Evolutionary conservation across 2,797 vertebrate species (phyloP).

Genomic region (Moxostoma hubbsi): DNA sequence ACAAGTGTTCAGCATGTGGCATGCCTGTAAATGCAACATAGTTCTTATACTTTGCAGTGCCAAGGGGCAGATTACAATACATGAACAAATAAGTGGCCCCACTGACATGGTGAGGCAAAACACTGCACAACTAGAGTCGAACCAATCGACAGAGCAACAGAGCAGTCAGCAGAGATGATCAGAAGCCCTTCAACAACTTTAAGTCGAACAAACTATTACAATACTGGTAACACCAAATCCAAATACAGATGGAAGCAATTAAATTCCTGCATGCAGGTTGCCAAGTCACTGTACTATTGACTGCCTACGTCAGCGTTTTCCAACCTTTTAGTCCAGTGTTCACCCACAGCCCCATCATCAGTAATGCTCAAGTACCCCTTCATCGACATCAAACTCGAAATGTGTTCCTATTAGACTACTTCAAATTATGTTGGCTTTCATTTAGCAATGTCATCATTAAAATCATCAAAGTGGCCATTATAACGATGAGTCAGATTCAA

Average conservation of each 20-base stretch:
- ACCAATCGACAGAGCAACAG: neutral
- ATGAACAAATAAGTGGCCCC: slow-evolving; percentile 34
- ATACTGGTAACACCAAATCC: slow-evolving; percentile 1
- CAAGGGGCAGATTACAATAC: slow-evolving; percentile 11
- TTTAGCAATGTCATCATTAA: too few species aligned
- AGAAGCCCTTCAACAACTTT: slow-evolving; percentile 1
- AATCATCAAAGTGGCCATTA: too few species aligned
- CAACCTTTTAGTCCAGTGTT: too few species aligned
- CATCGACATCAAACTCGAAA: too few species aligned
- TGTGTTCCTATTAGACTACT: too few species aligned
- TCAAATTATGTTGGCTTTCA: too few species aligned
- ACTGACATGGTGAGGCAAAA: neutral
- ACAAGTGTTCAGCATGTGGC: neutral
- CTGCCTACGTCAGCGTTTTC: neutral
- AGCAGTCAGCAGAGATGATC: neutral
- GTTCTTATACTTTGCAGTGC: neutral
- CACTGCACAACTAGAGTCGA: neutral
- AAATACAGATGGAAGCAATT: neutral
- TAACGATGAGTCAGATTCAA: too few species aligned
- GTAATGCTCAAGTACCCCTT: too few species aligned
- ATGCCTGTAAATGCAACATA: slow-evolving; percentile 9
- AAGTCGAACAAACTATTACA: neutral
- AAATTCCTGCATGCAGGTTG: neutral
- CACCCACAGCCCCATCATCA: too few species aligned
- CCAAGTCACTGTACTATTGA: neutral